These are phyloP conservation scores for Bradynema listronoti DNA, from an alignment of 1,140 invertebrate species.

Conservation along the genomic window DNA sequence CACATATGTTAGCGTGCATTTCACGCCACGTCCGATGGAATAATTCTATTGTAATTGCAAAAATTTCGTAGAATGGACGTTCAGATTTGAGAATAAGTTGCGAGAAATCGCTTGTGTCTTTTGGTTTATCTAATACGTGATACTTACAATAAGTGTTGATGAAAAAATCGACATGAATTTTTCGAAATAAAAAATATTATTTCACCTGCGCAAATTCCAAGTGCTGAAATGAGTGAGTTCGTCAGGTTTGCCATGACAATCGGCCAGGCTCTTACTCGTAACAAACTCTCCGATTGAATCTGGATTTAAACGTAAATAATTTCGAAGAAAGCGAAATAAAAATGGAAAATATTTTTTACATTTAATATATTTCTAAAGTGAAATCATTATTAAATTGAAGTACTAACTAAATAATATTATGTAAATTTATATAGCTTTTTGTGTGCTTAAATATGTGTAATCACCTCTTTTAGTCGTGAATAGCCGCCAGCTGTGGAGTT, in stretches of 20 bases:
- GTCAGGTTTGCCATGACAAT: constrained; percentile 28
- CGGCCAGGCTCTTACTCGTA: constrained; percentile 25
- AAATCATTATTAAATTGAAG: neutral
- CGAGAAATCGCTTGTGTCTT: constrained; percentile 14
- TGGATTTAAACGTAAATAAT: constrained; percentile 10
- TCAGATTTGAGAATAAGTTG: constrained; percentile 41
- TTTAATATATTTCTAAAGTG: neutral
- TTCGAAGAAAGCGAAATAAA: too few relatives aligned
- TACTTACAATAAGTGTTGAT: neutral
- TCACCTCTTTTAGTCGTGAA: neutral
- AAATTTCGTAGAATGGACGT: constrained; percentile 35
- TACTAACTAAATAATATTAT: too few relatives aligned
- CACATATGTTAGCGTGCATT: constrained; percentile 45
- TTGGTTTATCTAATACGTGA: constrained; percentile 8
- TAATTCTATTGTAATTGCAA: constrained; percentile 29
- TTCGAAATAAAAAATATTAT: constrained; percentile 2
- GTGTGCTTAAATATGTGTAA: neutral
- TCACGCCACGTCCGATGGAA: constrained; percentile 48
- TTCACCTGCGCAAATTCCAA: constrained; percentile 31
- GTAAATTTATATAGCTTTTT: neutral
- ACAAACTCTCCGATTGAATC: constrained; percentile 18
- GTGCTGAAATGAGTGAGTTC: constrained; percentile 16
- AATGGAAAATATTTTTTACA: neutral
- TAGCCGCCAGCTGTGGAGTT: constrained; percentile 3
- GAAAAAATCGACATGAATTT: neutral